Evolutionary conservation across 2,113 vertebrate genomes (phyloP).

Genomic region (Etheostoma cragini): DNA sequence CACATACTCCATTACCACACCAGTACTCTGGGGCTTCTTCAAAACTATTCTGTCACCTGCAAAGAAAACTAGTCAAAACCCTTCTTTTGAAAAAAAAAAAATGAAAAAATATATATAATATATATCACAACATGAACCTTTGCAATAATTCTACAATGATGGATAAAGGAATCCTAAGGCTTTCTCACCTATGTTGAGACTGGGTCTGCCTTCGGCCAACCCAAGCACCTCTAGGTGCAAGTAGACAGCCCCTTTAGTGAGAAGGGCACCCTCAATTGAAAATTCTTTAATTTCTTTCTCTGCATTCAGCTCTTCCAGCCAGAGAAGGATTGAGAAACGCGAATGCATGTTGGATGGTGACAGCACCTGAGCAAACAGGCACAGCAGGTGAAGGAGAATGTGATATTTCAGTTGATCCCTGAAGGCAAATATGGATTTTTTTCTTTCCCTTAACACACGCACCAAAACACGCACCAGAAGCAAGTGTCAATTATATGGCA

Average conservation of each 20-base stretch:
- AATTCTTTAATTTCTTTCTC: slow-evolving; percentile 89
- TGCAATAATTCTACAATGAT: neutral
- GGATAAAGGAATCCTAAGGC: neutral
- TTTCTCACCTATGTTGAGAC: slow-evolving; percentile 84
- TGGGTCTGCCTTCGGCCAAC: slow-evolving; percentile 88
- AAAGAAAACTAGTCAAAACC: slow-evolving; percentile 19
- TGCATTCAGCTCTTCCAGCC: slow-evolving; percentile 92
- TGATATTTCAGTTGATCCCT: neutral
- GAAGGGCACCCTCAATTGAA: slow-evolving; percentile 84
- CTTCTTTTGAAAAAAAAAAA: neutral
- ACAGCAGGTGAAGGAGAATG: neutral
- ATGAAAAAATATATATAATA: too few species aligned
- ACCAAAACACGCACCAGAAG: neutral
- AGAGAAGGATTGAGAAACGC: slow-evolving; percentile 90
- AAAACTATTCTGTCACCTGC: slow-evolving; percentile 91
- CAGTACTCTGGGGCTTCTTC: slow-evolving; percentile 83
- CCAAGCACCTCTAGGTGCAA: slow-evolving; percentile 91
- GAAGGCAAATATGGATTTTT: neutral
- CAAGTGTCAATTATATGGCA: neutral
- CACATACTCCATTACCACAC: slow-evolving; percentile 84
- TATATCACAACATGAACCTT: neutral
- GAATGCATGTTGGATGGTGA: slow-evolving; percentile 83
- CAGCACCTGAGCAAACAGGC: slow-evolving; percentile 80
- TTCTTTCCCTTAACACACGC: neutral
- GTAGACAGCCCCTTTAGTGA: slow-evolving; percentile 85